A percentile compares a stretch with the other conserved stretches of the same genome.
Conservation (phyloP, 2,113 vertebrate species). For the Burhinus oedicnemus region DNA sequence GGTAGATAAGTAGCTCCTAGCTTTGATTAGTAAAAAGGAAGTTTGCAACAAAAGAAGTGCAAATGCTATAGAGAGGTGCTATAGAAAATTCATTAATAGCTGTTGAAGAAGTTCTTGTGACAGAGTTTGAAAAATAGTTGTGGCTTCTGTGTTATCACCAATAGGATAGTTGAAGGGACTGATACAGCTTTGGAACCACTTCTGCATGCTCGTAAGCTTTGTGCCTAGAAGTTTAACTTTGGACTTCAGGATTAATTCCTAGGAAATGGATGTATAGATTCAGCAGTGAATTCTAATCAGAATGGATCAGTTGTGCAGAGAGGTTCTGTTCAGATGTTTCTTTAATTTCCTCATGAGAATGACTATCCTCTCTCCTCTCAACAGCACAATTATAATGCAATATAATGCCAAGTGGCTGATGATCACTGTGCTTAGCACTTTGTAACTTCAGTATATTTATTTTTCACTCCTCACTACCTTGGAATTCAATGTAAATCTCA, state of each 20-base stretch:
- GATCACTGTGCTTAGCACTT: neutral
- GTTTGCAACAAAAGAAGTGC: neutral
- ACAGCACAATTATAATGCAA: neutral
- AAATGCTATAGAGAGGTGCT: neutral
- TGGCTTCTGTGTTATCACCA: neutral
- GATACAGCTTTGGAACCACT: neutral
- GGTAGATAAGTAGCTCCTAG: neutral
- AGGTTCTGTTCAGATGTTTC: neutral
- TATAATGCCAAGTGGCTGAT: neutral
- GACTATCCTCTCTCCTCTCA: neutral
- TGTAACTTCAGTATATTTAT: neutral
- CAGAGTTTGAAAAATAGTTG: neutral
- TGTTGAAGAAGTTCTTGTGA: neutral
- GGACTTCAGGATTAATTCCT: neutral
- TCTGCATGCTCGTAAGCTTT: neutral
- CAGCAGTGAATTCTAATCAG: neutral
- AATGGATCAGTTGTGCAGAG: neutral
- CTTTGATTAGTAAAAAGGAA: neutral
- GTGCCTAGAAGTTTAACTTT: neutral
- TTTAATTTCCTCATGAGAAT: neutral
- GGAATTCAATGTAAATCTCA: conserved; percentile 42
- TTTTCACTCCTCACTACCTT: neutral
- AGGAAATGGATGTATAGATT: neutral
- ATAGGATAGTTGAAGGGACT: neutral
- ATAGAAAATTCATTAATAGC: neutral